A percentile compares a stretch with the other conserved stretches of the same genome.
Evolutionary conservation across 1,140 invertebrate genomes (phyloP).

Genomic region (Laupala kohalensis): DNA sequence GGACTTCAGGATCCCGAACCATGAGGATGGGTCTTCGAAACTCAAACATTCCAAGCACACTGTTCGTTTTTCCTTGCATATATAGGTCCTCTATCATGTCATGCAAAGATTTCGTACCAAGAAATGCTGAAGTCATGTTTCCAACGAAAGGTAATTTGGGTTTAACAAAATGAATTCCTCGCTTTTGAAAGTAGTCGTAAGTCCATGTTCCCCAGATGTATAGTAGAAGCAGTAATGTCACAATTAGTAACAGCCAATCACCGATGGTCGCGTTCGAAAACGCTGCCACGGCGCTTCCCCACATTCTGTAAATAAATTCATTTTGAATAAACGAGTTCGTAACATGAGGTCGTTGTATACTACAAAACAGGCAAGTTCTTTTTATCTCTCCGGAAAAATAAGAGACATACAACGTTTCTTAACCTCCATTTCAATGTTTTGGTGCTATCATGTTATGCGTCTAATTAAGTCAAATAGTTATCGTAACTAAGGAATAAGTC

Average conservation of each 20-base stretch:
- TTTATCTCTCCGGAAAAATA: too few species aligned
- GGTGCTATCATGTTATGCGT: too few species aligned
- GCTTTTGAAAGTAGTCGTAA: slow-evolving; percentile 31
- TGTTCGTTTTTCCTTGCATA: neutral
- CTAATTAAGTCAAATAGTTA: too few species aligned
- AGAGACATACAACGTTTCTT: too few species aligned
- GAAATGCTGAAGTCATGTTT: slow-evolving; percentile 21
- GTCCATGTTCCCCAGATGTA: slow-evolving; percentile 22
- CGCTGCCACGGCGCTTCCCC: too few species aligned
- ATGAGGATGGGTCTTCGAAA: neutral
- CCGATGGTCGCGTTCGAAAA: too few species aligned
- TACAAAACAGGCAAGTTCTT: too few species aligned
- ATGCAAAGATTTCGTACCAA: neutral
- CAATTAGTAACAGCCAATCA: neutral
- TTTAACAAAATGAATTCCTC: slow-evolving; percentile 28
- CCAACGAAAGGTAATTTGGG: slow-evolving; percentile 33
- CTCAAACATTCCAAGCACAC: neutral
- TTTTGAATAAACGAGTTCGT: too few species aligned
- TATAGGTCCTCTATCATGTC: slow-evolving; percentile 1
- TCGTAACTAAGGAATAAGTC: too few species aligned
- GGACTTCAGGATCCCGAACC: neutral
- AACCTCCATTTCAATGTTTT: too few species aligned
- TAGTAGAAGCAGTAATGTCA: neutral
- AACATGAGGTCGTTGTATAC: too few species aligned
- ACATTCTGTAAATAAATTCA: too few species aligned